Conservation (phyloP, 2,113 vertebrate genomes). For the Nothoprocta pentlandii region DNA sequence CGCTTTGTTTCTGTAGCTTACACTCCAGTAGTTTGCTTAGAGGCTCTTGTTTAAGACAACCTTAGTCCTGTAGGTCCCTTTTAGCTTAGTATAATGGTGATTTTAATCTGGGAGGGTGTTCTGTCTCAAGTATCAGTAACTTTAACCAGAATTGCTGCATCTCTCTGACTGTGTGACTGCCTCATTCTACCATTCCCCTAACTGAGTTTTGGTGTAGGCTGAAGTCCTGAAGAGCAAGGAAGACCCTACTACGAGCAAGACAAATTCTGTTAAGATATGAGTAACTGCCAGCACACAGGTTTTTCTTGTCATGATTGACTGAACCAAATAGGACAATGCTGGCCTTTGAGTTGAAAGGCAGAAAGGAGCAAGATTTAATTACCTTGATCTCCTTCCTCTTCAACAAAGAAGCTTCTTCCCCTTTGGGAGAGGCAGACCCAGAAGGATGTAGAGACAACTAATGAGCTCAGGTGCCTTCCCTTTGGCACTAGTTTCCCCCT, state of each 20-base stretch:
- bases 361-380: not conserved
- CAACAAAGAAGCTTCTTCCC: not conserved
- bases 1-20: not conserved
- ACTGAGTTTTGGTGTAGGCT: not conserved
- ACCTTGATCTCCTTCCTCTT: not conserved
- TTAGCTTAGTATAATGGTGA: not conserved
- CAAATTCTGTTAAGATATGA: not conserved
- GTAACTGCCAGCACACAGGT: not conserved
- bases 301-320: not conserved
- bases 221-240: not conserved
- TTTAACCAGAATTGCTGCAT: not conserved
- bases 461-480: not conserved
- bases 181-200: not conserved
- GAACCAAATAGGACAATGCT: not conserved
- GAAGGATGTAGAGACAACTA: rapidly evolving
- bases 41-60: not conserved
- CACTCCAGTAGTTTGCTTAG: not conserved
- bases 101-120: not conserved
- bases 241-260: not conserved
- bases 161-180: not conserved
- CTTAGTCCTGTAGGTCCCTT: not conserved
- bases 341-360: not conserved
- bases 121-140: not conserved
- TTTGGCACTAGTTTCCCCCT: not conserved
- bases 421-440: not conserved